A percentile compares a stretch with the other conserved stretches of the same genome.
Evolutionary conservation across 2,888 invertebrate genomes (phyloP).

Genomic region (Coenonympha arcania): DNA sequence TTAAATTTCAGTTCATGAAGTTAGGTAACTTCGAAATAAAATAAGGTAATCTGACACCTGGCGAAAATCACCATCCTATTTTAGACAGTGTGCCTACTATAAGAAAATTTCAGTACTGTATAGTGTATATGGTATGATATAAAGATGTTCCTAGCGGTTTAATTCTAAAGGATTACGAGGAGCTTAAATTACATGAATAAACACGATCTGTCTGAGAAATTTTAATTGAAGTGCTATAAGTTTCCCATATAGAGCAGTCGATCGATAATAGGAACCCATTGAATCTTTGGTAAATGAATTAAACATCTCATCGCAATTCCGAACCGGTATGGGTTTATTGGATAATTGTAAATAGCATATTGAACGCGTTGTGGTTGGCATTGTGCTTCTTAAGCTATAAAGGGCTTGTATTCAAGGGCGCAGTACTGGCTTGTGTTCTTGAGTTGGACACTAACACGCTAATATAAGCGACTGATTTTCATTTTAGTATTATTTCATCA

Average conservation of each 20-base stretch:
- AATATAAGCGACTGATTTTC: slow-evolving; percentile 1
- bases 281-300: slow-evolving; percentile 17
- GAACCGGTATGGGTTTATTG: slow-evolving; percentile 18
- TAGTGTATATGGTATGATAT: too few species aligned
- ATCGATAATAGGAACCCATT: slow-evolving; percentile 7
- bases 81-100: too few species aligned
- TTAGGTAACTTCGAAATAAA: too few species aligned
- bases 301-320: slow-evolving; percentile 11
- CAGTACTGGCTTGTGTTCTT: not conserved
- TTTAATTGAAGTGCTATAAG: not conserved
- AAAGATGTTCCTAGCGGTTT: too few species aligned
- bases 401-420: slow-evolving; percentile 22
- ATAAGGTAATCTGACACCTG: too few species aligned
- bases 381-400: slow-evolving; percentile 26
- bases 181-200: not conserved
- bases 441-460: not conserved
- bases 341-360: slow-evolving; percentile 25
- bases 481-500: not conserved
- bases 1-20: too few species aligned
- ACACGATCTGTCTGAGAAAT: not conserved
- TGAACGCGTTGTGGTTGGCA: slow-evolving; percentile 28
- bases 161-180: not conserved
- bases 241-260: slow-evolving; percentile 10
- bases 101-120: too few species aligned
- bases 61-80: too few species aligned